phyloP scores from a whole-genome alignment of 2,797 vertebrate genomes.

The Catamblyrhynchus diadema region DNA sequence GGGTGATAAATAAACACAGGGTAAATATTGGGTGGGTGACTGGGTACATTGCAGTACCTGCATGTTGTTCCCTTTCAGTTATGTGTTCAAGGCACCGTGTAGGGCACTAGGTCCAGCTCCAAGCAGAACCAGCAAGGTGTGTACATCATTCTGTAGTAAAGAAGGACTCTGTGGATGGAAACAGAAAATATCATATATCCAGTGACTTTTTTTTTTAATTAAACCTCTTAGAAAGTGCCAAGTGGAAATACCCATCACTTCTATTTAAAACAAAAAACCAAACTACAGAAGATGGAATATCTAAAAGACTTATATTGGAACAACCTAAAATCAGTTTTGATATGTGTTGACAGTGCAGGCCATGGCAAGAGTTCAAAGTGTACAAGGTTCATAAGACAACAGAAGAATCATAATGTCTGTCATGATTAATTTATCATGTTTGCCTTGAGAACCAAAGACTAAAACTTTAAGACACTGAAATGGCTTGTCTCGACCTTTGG shows the following conservation, averaged over 20 bases:
- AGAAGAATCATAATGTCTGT: background rate
- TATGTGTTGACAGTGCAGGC: background rate
- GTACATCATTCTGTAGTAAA: background rate
- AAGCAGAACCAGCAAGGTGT: background rate
- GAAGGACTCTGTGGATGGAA: background rate
- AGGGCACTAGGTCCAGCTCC: background rate
- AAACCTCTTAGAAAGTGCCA: background rate
- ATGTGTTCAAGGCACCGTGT: fast-evolving
- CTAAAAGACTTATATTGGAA: background rate
- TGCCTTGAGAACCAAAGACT: background rate
- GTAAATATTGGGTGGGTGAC: background rate
- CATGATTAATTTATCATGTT: background rate
- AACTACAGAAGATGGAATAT: background rate
- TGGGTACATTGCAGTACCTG: background rate
- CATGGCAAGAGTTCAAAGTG: background rate
- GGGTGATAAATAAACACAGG: background rate
- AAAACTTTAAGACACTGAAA: background rate
- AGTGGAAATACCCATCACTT: background rate
- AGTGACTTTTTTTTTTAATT: background rate
- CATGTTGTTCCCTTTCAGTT: background rate
- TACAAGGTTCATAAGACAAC: background rate
- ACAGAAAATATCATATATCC: background rate
- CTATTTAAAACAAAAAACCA: background rate
- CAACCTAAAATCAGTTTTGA: background rate
- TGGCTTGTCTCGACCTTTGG: background rate